phyloP scores from a whole-genome alignment of 2,113 vertebrate genomes.

The Trematomus loennbergii region DNA sequence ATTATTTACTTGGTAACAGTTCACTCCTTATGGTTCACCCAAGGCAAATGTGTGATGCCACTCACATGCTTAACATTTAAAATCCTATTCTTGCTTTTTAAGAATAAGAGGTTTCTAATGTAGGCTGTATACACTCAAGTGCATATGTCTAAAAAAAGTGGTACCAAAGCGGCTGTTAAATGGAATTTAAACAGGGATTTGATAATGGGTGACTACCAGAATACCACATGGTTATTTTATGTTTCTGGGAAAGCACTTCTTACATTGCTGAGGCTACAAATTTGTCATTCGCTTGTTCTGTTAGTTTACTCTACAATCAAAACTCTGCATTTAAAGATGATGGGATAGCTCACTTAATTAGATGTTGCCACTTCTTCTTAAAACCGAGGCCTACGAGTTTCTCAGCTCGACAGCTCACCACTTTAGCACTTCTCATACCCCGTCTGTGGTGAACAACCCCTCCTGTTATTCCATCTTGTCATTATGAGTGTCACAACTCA shows the following conservation, averaged over 20 bases:
- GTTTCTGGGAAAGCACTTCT: conserved; percentile 50
- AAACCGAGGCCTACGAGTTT: conserved; percentile 34
- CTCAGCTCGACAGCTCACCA: conserved; percentile 43
- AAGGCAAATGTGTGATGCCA: background rate
- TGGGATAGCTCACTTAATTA: conserved; percentile 64
- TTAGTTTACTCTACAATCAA: conserved; percentile 68
- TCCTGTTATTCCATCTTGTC: conserved; percentile 52
- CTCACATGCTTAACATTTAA: conserved; percentile 21
- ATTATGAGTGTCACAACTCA: conserved; percentile 56
- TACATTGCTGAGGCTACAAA: conserved; percentile 45
- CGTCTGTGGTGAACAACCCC: conserved; percentile 44
- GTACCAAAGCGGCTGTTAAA: conserved; percentile 16
- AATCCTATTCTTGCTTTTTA: conserved; percentile 2
- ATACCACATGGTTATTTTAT: conserved; percentile 51
- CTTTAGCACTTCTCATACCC: conserved; percentile 48
- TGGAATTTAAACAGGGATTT: conserved; percentile 34
- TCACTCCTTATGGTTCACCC: conserved; percentile 38
- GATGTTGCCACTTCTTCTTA: conserved; percentile 48
- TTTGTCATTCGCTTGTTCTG: conserved; percentile 54
- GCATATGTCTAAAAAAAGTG: background rate
- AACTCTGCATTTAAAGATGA: conserved; percentile 48
- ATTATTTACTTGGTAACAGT: conserved; percentile 49
- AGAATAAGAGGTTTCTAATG: background rate
- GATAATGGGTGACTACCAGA: conserved; percentile 31
- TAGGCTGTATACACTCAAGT: background rate